These are phyloP conservation scores for Bombus huntii DNA, from an alignment of 1,140 invertebrate genomes.

Conservation along the genomic window DNA sequence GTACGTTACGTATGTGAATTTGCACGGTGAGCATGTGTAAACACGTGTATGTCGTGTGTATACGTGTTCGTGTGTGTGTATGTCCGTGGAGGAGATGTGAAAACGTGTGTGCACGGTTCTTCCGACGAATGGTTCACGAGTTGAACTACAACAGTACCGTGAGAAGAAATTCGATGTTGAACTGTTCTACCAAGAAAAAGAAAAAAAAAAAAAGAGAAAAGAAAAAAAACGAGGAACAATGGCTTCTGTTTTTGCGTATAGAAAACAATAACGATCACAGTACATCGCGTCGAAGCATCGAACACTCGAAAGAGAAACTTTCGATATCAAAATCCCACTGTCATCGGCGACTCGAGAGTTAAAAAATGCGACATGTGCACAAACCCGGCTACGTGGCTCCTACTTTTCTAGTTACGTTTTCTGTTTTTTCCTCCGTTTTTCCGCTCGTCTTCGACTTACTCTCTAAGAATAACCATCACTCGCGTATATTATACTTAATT, in stretches of 20 bases:
- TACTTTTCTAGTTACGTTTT: neutral
- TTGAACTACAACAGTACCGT: slow-evolving; percentile 10
- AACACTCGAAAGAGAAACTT: slow-evolving; percentile 12
- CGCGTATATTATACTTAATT: slow-evolving; percentile 6
- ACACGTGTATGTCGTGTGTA: neutral
- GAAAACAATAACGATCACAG: slow-evolving; percentile 51
- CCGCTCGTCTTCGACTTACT: neutral
- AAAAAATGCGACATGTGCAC: slow-evolving; percentile 36
- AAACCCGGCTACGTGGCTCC: slow-evolving; percentile 44
- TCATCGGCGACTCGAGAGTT: neutral
- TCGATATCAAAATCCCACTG: neutral
- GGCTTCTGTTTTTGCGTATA: neutral
- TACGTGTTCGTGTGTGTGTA: neutral
- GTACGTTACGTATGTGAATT: slow-evolving; percentile 10
- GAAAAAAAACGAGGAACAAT: slow-evolving; percentile 9
- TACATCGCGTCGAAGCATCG: slow-evolving; percentile 37
- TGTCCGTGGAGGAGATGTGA: neutral
- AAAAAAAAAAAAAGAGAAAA: neutral
- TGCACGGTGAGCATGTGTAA: neutral
- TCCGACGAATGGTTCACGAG: slow-evolving; percentile 42
- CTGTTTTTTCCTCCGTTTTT: neutral
- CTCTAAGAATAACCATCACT: slow-evolving; percentile 13
- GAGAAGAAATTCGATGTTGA: neutral
- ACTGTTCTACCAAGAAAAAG: neutral
- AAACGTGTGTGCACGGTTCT: slow-evolving; percentile 12